Percentiles rank a stretch among this genome's conserved stretches.
Evolutionary conservation across 2,888 invertebrate species (phyloP).

Genomic region (Volucella inflata): DNA sequence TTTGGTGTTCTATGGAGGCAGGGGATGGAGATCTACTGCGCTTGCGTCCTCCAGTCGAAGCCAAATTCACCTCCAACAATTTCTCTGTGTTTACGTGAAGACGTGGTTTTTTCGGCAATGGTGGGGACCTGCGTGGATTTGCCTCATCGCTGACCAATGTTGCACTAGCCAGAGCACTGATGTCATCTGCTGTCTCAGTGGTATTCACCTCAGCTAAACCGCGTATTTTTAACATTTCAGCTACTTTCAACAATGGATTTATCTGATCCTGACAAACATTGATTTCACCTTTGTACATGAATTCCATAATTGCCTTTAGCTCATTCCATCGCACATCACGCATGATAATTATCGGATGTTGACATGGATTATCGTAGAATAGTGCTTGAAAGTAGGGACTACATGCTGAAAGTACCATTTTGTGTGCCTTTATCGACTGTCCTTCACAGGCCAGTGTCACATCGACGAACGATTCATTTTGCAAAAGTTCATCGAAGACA

Average conservation of each 20-base stretch:
- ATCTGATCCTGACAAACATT: constrained; percentile 97
- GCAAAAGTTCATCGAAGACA: constrained; percentile 92
- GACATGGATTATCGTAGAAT: constrained; percentile 96
- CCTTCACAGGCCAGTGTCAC: constrained; percentile 96
- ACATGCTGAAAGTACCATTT: constrained; percentile 96
- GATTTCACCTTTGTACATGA: constrained; percentile 98
- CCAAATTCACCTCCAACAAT: constrained; percentile 73
- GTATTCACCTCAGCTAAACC: constrained; percentile 92
- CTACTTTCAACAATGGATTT: constrained; percentile 92
- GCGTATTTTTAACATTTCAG: constrained; percentile 93
- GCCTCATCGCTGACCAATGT: constrained; percentile 60
- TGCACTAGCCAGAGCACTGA: constrained; percentile 84
- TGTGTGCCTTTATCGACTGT: constrained; percentile 95
- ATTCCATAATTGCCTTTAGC: constrained; percentile 94
- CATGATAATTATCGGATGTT: constrained; percentile 96
- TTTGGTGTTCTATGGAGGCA: constrained; percentile 51
- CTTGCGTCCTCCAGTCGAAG: constrained; percentile 72
- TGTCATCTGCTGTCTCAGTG: constrained; percentile 84
- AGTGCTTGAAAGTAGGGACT: constrained; percentile 96
- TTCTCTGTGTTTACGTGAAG: constrained; percentile 74
- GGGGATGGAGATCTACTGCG: constrained; percentile 73
- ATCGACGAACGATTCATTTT: constrained; percentile 95
- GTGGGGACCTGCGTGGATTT: constrained; percentile 69
- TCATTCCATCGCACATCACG: constrained; percentile 95
- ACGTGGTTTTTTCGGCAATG: constrained; percentile 73